Percentiles rank a stretch among this genome's conserved stretches.
Evolutionary conservation across 2,797 vertebrate genomes (phyloP).

Genomic region (Hippopotamyrus pictus): DNA sequence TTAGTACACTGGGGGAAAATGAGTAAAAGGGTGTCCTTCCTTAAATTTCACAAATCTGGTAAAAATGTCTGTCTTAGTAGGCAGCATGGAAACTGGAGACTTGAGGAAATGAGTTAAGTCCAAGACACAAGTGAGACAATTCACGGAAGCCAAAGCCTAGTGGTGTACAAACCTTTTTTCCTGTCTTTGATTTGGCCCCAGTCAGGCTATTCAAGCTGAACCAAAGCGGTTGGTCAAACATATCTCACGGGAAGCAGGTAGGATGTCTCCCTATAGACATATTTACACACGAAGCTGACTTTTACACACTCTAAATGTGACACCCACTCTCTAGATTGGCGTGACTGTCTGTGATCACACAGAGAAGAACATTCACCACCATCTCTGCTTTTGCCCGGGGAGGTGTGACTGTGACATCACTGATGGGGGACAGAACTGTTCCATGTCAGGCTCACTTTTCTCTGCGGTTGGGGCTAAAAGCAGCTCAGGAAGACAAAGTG

Average conservation of each 20-base stretch:
- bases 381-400: not conserved
- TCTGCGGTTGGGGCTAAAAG: not conserved
- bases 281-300: not conserved
- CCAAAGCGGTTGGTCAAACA: not conserved
- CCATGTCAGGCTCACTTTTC: not conserved
- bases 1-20: not conserved
- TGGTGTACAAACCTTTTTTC: not conserved
- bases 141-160: not conserved
- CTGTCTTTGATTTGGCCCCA: not conserved
- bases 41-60: not conserved
- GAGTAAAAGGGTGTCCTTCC: not conserved
- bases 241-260: not conserved
- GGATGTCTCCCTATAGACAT: not conserved
- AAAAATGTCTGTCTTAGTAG: not conserved
- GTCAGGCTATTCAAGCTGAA: not conserved
- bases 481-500: not conserved
- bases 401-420: not conserved
- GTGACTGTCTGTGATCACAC: not conserved
- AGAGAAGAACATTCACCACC: not conserved
- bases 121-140: not conserved
- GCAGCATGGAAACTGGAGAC: not conserved
- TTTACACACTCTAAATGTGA: not conserved
- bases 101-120: slow-evolving; percentile 2
- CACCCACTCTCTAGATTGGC: not conserved
- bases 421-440: not conserved